A percentile compares a stretch with the other conserved stretches of the same genome.
These are phyloP conservation scores for Nematolebias whitei DNA, from an alignment of 2,113 vertebrate genomes.

Conservation along the genomic window DNA sequence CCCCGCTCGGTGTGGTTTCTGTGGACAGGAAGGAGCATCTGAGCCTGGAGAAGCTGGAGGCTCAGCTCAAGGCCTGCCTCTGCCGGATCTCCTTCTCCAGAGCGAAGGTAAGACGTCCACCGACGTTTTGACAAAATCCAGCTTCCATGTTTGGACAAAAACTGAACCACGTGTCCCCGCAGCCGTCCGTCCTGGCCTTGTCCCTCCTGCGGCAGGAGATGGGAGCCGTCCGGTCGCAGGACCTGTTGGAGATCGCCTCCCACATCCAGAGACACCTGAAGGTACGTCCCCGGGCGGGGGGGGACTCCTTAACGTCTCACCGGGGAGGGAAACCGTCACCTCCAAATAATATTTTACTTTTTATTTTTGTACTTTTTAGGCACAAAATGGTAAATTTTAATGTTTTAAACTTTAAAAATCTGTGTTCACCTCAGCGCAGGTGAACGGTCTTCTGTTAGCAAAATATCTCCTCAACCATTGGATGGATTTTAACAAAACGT, in stretches of 20 bases:
- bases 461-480: too few relatives aligned
- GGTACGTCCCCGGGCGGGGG: conserved; percentile 14
- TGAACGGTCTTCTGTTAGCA: too few relatives aligned
- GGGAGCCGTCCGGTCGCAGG: conserved; percentile 85
- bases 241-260: conserved; percentile 88
- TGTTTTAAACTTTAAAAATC: too few relatives aligned
- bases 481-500: too few relatives aligned
- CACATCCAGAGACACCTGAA: conserved; percentile 88
- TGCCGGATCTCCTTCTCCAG: conserved; percentile 93
- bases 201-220: conserved; percentile 93
- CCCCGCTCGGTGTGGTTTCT: conserved; percentile 9
- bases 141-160: background rate
- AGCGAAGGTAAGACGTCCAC: conserved; percentile 88
- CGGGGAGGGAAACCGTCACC: background rate
- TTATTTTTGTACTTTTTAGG: too few relatives aligned
- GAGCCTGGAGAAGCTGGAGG: conserved; percentile 94
- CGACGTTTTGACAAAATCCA: background rate
- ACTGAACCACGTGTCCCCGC: conserved; percentile 10
- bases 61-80: conserved; percentile 95
- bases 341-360: too few relatives aligned
- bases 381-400: too few relatives aligned
- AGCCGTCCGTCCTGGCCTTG: conserved; percentile 95
- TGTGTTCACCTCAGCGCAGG: too few relatives aligned
- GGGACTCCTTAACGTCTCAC: background rate
- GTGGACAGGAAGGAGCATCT: conserved; percentile 85